phyloP scores from a whole-genome alignment of 2,113 vertebrate genomes.

The Poecile atricapillus region DNA sequence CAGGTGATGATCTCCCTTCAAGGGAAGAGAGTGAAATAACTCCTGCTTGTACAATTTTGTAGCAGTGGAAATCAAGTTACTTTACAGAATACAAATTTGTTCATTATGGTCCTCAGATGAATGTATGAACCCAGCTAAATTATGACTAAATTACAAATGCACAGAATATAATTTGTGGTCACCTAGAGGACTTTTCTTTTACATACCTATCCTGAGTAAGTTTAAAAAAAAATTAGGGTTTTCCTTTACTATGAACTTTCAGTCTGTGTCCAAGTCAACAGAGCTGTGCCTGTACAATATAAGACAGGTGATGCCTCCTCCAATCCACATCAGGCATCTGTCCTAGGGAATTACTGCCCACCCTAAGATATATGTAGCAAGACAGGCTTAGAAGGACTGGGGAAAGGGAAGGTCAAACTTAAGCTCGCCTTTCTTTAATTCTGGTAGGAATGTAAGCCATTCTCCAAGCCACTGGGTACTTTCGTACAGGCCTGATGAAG shows the following conservation, averaged over 20 bases:
- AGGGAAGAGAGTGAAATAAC: background rate
- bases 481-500: background rate
- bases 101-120: background rate
- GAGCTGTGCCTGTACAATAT: background rate
- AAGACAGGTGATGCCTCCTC: background rate
- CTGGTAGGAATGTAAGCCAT: background rate
- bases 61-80: background rate
- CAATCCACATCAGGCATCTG: fast-evolving
- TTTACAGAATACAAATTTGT: background rate
- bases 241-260: background rate
- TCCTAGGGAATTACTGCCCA: background rate
- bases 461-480: background rate
- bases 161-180: background rate
- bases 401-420: background rate
- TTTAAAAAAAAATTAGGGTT: background rate
- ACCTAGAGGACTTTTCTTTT: background rate
- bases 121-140: background rate
- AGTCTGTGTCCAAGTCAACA: background rate
- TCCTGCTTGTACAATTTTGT: background rate
- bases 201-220: background rate
- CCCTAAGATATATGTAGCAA: background rate
- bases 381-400: background rate
- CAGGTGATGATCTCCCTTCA: background rate
- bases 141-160: background rate
- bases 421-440: background rate